Evolutionary conservation across 2,888 invertebrate species (phyloP).

Genomic region (Machimus rusticus): DNA sequence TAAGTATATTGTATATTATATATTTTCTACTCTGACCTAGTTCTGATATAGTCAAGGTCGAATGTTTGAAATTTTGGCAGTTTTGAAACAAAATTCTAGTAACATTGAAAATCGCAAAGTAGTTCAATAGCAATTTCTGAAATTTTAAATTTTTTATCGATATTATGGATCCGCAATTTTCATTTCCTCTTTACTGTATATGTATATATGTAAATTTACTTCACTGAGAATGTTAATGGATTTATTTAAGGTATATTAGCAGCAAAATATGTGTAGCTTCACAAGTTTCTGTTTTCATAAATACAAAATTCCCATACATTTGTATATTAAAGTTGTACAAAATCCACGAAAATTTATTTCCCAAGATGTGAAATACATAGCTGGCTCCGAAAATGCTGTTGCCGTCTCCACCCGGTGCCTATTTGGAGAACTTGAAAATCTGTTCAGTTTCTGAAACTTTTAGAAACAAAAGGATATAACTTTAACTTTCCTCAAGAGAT

Average conservation of each 20-base stretch:
- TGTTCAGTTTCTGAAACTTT: not conserved
- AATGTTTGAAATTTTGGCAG: no score
- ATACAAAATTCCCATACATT: not conserved
- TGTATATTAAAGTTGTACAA: not conserved
- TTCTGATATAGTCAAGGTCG: no score
- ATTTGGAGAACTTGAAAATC: not conserved
- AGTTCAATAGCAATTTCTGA: no score
- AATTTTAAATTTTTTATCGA: no score
- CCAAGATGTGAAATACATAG: not conserved
- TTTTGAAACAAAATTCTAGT: no score
- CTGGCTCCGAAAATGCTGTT: not conserved
- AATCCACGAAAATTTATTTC: not conserved
- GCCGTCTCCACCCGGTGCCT: not conserved
- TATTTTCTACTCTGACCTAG: no score
- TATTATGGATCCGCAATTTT: no score
- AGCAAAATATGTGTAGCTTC: not conserved
- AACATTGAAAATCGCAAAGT: no score
- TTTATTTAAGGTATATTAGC: not conserved
- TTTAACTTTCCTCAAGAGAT: not conserved
- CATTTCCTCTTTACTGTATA: no score
- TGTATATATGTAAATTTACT: no score
- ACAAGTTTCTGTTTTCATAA: not conserved
- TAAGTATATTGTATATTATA: no score
- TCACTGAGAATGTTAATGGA: no score
- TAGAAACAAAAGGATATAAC: not conserved